Evolutionary conservation across 2,888 invertebrate species (phyloP).

Genomic region (Trichopria drosophilae): DNA sequence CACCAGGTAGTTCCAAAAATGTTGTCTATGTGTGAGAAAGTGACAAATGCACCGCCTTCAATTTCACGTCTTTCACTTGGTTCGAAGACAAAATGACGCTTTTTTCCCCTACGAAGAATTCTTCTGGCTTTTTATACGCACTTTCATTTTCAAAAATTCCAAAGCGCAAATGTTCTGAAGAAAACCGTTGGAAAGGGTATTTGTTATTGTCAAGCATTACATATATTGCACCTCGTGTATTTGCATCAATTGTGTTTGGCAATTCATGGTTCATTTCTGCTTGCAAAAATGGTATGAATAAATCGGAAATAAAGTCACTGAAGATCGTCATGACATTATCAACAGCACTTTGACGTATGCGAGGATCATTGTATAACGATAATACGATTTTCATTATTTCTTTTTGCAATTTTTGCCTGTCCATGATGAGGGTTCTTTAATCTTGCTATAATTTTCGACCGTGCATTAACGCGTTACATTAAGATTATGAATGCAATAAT

Average conservation of each 20-base stretch:
- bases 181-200: slow-evolving; percentile 14
- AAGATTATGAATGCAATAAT: too few species aligned
- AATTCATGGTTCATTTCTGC: slow-evolving; percentile 7
- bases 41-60: slow-evolving; percentile 7
- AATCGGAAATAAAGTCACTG: slow-evolving; percentile 17
- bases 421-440: too few species aligned
- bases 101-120: neutral
- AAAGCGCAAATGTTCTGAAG: slow-evolving; percentile 12
- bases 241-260: neutral
- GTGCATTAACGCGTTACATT: too few species aligned
- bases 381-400: slow-evolving; percentile 6
- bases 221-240: slow-evolving; percentile 4
- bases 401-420: neutral
- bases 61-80: neutral
- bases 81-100: neutral
- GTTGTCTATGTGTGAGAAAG: slow-evolving; percentile 10
- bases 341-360: slow-evolving; percentile 10
- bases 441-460: too few species aligned
- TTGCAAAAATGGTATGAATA: slow-evolving; percentile 12
- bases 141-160: slow-evolving; percentile 15
- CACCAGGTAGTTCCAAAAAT: slow-evolving; percentile 22
- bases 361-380: slow-evolving; percentile 13
- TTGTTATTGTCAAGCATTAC: slow-evolving; percentile 11
- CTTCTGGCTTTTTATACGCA: slow-evolving; percentile 10
- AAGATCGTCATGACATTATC: slow-evolving; percentile 7